phyloP scores from a whole-genome alignment of 2,797 vertebrate genomes.

The Acanthopagrus latus region DNA sequence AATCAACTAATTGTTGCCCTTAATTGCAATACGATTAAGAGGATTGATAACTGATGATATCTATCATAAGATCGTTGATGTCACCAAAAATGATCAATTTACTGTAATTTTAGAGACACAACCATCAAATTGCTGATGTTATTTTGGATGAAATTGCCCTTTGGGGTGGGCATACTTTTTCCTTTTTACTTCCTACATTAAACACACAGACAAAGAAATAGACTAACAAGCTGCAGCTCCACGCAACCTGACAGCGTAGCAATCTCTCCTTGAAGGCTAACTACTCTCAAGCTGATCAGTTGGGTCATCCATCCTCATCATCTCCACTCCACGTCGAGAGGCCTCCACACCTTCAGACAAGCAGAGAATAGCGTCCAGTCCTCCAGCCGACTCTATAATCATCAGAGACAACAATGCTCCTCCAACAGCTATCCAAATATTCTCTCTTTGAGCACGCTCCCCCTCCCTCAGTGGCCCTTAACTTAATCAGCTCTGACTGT shows the following conservation, averaged over 20 bases:
- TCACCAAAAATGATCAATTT: not conserved
- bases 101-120: not conserved
- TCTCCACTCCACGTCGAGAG: conserved; percentile 59
- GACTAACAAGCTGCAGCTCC: conserved; percentile 49
- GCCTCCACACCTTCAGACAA: conserved; percentile 46
- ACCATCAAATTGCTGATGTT: not conserved
- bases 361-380: conserved; percentile 48
- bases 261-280: conserved; percentile 84
- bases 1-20: too few relatives aligned
- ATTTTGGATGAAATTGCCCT: not conserved
- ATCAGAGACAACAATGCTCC: conserved; percentile 86
- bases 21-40: not conserved
- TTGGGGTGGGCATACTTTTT: conserved; percentile 19
- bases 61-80: not conserved
- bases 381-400: conserved; percentile 84
- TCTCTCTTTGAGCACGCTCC: conserved; percentile 46
- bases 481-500: conserved; percentile 74
- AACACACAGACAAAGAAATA: not conserved
- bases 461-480: conserved; percentile 18
- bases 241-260: conserved; percentile 49
- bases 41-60: not conserved
- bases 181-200: not conserved
- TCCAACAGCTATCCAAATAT: conserved; percentile 78
- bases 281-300: conserved; percentile 88
- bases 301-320: conserved; percentile 90